Evolutionary conservation across 1,140 invertebrate genomes (phyloP), one percentile per base, ranked within the genome.

Genomic region (Lasioglossum albipes): DNA sequence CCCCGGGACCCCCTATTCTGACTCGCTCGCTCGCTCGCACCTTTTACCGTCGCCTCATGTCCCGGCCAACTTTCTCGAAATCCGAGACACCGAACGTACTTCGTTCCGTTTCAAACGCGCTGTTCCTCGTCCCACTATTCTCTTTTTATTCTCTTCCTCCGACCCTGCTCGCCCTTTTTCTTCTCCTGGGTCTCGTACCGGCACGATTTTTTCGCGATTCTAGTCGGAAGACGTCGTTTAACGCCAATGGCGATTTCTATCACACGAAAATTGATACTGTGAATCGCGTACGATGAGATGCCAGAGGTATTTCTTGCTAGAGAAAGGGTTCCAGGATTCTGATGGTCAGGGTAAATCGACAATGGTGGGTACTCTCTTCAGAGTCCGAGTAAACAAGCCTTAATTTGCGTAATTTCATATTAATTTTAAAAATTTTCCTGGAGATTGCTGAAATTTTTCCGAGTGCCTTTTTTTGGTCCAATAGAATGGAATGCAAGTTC

Each of bases 61-160:
- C 64, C 16, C 54, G 64, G 2, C 16, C 76, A 45, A 86, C 64
- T 85, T 85, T 13, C 59, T 64, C 67, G 57, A 75, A 82, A 72
- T 85, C 79, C 68, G 22, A 59, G 71, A 66, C 49, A 27, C 62
- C 18, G 62, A 45, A 22, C 75, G 27, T 42, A 65, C 62, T 75
- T 75, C 73, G 61, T 74, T 65, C 22, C 61, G 10, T n/a, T 74
- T 65, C 59, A 27, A 74, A 74, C 42, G 41, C 4, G 72, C 61
- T 75, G 10, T 52, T 52, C 16, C 20, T 41, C 36, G 27, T 41
- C 36, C 20, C 36, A 2, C 16, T 13, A 20, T 6, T 4, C 13
- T n/a, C 10, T 12, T 57, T n/a, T 57, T 20, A 18, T 42, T 41
- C n/a, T 18, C 0, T 0, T 10, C 18, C 13, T 2, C 42, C 69